A percentile compares a stretch with the other conserved stretches of the same genome.
Conservation (phyloP, 2,113 vertebrate species). For the Willisornis vidua region DNA sequence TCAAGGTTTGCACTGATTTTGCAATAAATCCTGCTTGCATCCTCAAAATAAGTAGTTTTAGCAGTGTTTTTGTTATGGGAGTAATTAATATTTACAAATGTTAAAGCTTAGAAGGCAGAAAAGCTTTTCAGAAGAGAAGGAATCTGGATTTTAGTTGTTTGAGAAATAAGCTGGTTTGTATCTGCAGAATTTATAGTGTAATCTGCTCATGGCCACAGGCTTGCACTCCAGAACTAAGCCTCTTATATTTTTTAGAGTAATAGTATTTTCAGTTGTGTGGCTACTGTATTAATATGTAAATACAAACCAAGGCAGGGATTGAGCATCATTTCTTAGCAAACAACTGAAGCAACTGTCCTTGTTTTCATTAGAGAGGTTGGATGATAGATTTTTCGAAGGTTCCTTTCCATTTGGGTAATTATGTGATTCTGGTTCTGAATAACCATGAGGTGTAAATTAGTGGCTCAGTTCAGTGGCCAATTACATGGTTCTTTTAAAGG, state of each 20-base stretch:
- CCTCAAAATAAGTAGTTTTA: not conserved
- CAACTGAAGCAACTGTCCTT: not conserved
- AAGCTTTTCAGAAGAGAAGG: not conserved
- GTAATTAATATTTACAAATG: not conserved
- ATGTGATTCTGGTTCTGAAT: not conserved
- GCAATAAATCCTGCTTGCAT: not conserved
- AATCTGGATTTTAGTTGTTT: not conserved
- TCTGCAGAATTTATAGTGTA: not conserved
- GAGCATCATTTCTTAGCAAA: not conserved
- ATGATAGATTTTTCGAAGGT: not conserved
- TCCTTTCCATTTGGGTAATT: not conserved
- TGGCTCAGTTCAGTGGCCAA: rapidly evolving
- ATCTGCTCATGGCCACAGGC: not conserved
- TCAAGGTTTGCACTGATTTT: not conserved
- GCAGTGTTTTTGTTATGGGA: not conserved
- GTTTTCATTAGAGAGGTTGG: not conserved
- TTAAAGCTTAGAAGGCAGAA: not conserved
- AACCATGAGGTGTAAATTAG: not conserved
- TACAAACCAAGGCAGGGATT: not conserved
- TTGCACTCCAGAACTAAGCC: not conserved
- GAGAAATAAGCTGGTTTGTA: not conserved
- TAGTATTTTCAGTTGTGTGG: not conserved
- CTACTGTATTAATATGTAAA: not conserved
- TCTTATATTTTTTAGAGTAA: not conserved
- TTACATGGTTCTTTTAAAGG: not conserved